A percentile compares a stretch with the other conserved stretches of the same genome.
phyloP scores from a whole-genome alignment of 2,113 vertebrate genomes.

The Neolamprologus modestus region DNA sequence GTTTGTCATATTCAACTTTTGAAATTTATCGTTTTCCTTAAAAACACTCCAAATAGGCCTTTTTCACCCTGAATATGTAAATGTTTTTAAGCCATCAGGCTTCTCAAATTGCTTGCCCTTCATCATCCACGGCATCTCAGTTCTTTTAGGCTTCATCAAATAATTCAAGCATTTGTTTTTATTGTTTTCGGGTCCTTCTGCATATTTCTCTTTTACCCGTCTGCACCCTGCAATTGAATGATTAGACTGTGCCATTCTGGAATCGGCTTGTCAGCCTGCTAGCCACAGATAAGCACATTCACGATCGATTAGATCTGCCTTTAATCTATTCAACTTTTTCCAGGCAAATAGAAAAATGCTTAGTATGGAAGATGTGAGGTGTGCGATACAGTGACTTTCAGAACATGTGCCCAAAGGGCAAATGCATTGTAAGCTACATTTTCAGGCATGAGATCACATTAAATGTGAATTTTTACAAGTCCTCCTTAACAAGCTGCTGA shows the following conservation, averaged over 20 bases:
- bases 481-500: conserved; percentile 20
- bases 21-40: not conserved
- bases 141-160: not conserved
- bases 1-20: not conserved
- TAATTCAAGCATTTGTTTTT: not conserved
- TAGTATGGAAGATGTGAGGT: conserved; percentile 36
- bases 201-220: conserved; percentile 12
- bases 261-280: conserved; percentile 56
- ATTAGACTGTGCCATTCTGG: conserved; percentile 33
- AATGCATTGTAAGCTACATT: conserved; percentile 16
- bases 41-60: not conserved
- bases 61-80: not conserved
- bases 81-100: not conserved
- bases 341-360: conserved; percentile 10
- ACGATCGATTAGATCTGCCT: conserved; percentile 60
- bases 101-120: not conserved
- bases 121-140: not conserved
- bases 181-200: not conserved
- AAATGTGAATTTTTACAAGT: conserved; percentile 34
- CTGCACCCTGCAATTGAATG: conserved; percentile 25
- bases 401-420: conserved; percentile 33
- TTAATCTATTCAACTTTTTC: conserved; percentile 60
- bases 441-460: conserved; percentile 10
- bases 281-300: conserved; percentile 49
- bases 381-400: conserved; percentile 43